Percentiles rank a stretch among this genome's conserved stretches.
These are phyloP conservation scores for Teleogryllus occipitalis DNA, from an alignment of 1,140 invertebrate species.

Conservation along the genomic window DNA sequence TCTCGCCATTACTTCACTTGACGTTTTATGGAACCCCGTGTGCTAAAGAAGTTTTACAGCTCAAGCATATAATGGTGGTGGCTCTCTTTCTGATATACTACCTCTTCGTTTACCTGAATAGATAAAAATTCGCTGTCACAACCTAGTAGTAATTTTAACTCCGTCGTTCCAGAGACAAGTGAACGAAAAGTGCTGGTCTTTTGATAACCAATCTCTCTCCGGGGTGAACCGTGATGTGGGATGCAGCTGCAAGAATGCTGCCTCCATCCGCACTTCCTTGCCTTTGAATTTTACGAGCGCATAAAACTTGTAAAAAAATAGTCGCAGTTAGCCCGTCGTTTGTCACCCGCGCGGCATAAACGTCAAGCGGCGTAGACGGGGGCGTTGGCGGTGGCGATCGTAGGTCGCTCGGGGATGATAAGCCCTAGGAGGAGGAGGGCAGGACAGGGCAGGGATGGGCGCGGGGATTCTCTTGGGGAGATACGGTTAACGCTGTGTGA, in stretches of 20 bases:
- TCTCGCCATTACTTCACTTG: too few species aligned
- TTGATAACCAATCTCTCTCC: too few species aligned
- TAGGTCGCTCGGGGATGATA: background rate
- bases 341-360: background rate
- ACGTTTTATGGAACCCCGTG: too few species aligned
- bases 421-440: background rate
- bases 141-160: too few species aligned
- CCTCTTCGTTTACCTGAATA: too few species aligned
- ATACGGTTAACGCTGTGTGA: background rate
- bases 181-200: too few species aligned
- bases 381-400: background rate
- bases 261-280: background rate
- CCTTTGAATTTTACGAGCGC: background rate
- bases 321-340: background rate
- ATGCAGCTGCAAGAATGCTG: background rate
- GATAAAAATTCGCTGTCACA: too few species aligned
- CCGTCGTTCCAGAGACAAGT: too few species aligned
- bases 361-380: background rate
- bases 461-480: background rate
- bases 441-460: background rate
- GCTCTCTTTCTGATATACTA: too few species aligned
- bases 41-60: too few species aligned
- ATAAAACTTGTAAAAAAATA: background rate
- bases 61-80: too few species aligned
- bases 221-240: background rate